Percentiles rank a stretch among this genome's conserved stretches.
Conservation (phyloP, 1,140 invertebrate genomes). For the Musca domestica region DNA sequence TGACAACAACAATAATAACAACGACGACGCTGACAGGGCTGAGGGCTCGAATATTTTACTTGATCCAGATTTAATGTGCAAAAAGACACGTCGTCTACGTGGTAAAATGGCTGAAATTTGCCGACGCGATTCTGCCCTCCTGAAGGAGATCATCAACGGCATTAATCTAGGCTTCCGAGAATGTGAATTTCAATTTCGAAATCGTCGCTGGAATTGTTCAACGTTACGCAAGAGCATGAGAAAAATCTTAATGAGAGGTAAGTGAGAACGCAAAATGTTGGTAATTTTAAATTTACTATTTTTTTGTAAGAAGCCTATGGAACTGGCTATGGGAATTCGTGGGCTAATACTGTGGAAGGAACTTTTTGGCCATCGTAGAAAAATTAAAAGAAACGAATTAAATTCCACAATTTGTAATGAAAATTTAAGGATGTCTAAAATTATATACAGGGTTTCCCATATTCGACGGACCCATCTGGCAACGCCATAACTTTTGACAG, state of each 20-base stretch:
- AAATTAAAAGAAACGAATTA: no score
- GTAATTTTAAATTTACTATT: no score
- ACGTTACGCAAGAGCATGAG: conserved; percentile 72
- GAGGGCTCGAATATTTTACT: conserved; percentile 80
- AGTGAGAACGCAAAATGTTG: conserved; percentile 37
- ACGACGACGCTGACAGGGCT: conserved; percentile 69
- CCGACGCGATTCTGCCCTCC: conserved; percentile 62
- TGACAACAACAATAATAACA: not conserved
- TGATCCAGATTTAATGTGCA: conserved; percentile 84
- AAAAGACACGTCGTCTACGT: conserved; percentile 70
- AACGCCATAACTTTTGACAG: no score
- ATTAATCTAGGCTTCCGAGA: conserved; percentile 75
- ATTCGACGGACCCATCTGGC: no score
- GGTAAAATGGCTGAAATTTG: conserved; percentile 78
- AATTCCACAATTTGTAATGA: no score
- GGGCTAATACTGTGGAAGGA: no score
- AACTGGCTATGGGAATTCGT: no score
- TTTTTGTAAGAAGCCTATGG: no score
- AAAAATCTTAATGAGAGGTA: conserved; percentile 79
- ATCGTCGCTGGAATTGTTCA: conserved; percentile 83
- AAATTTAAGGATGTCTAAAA: no score
- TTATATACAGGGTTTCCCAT: no score
- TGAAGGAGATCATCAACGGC: conserved; percentile 75
- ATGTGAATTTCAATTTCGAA: conserved; percentile 81
- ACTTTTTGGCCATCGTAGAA: no score